Base-by-base conservation (phyloP, 2,113 vertebrate genomes). In the Orcinus orca region DNA sequence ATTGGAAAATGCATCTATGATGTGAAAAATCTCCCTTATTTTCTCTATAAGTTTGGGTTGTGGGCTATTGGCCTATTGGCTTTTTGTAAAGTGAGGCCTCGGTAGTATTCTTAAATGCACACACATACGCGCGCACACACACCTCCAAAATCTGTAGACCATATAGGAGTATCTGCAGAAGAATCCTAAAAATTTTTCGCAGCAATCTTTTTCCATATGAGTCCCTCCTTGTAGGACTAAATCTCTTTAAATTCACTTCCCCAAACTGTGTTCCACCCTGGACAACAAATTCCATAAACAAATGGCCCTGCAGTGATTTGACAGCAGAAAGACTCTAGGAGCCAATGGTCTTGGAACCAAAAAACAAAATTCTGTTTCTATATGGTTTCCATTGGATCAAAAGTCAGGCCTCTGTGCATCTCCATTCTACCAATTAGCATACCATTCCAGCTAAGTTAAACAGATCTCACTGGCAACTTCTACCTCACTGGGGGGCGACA, bases 321-420 rank as follows among this genome's bases (percentile, higher is more conserved):
- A 93, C 82, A 96, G 86, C 86, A 88, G 95, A 97, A 96, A 83
- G 97, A 89, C 55, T 97, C 89, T 85, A 92, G 82, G 88, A 98
- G 87, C 67, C 88, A 97, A 71, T 7, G 33, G 26, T 50, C 47
- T 76, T 55, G 0, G 18, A 95, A 71, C 71, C 93, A 98, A 96
- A 47, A 97, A 96, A 95, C 62, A 96, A 89, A 96, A 95, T 79
- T 71, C 80, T 82, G 38, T 92, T 94, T 85, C 85, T 80, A 53
- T 60, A 77, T 17, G 25, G 29, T 89, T 93, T 94, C 86, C 86
- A 70, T 60, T 13, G 8, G 55, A 89, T 76, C 93, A 87, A 83
- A 84, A 73, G 73, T 95, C 80, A 88, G 73, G 62, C 58, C 90
- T 18, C 36, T 8, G 13, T 29, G 36, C 26, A 29, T 79, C 70